Evolutionary conservation across 2,797 vertebrate species (phyloP).

Genomic region (Peromyscus attwateri): DNA sequence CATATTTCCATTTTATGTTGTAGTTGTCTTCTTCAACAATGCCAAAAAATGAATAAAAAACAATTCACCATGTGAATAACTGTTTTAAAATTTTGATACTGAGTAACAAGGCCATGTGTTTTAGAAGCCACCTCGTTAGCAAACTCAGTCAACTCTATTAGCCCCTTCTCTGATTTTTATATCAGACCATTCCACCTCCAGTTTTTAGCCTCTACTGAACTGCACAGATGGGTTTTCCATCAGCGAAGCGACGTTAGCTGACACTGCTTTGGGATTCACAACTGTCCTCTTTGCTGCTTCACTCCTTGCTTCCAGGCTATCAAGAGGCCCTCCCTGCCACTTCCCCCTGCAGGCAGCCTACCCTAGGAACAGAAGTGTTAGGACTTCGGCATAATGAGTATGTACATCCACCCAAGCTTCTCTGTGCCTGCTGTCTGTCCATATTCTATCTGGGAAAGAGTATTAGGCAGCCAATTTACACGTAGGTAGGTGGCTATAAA

Average conservation of each 20-base stretch:
- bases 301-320: background rate
- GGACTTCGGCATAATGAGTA: background rate
- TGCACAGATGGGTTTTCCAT: background rate
- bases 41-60: constrained; percentile 14
- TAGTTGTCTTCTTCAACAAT: constrained; percentile 42
- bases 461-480: background rate
- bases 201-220: background rate
- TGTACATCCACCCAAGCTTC: background rate
- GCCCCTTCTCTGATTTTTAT: background rate
- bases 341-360: background rate
- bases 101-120: background rate
- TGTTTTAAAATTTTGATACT: background rate
- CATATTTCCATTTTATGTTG: background rate
- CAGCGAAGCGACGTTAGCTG: background rate
- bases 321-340: background rate
- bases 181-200: background rate
- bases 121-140: background rate
- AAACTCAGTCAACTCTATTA: background rate
- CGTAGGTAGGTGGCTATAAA: background rate
- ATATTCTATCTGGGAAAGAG: background rate
- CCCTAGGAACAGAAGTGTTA: background rate
- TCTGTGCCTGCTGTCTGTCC: background rate
- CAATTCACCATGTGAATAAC: constrained; percentile 16
- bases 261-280: background rate
- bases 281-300: background rate